Evolutionary conservation across 2,888 invertebrate genomes (phyloP).

Genomic region (Drosophila ustulata): DNA sequence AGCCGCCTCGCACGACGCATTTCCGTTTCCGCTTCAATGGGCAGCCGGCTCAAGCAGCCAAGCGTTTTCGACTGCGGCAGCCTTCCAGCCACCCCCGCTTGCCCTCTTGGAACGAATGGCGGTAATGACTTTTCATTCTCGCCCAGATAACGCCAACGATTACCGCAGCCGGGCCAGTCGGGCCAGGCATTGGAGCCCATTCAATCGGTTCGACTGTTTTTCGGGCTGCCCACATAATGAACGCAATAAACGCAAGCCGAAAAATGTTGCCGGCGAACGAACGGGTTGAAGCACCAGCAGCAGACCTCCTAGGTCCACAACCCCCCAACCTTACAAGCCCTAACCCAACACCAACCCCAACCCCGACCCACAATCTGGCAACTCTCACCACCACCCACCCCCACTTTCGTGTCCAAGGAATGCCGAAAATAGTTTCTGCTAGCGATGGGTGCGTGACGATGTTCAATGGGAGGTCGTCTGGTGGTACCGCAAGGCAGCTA

Average conservation of each 20-base stretch:
- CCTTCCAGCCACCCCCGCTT: background rate
- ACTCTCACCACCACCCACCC: background rate
- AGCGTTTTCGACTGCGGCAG: too few species aligned
- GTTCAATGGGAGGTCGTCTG: background rate
- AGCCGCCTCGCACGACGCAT: conserved; percentile 57
- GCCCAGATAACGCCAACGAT: conserved; percentile 73
- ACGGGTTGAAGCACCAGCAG: conserved; percentile 10
- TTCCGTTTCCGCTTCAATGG: conserved; percentile 79
- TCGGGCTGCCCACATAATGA: conserved; percentile 59
- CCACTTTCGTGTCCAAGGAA: conserved; percentile 4
- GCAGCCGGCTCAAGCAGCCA: conserved; percentile 43
- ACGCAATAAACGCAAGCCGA: conserved; percentile 80
- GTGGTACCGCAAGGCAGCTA: background rate
- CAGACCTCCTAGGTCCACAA: conserved; percentile 11
- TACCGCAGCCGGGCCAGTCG: background rate
- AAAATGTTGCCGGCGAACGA: conserved; percentile 52
- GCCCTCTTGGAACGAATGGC: conserved; percentile 74
- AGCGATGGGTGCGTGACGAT: conserved; percentile 1
- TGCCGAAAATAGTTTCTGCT: conserved; percentile 13
- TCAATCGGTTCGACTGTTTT: conserved; percentile 55
- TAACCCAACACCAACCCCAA: conserved; percentile 4
- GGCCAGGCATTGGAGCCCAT: conserved; percentile 23
- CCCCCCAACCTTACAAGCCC: conserved; percentile 4
- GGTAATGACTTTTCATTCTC: conserved; percentile 82
- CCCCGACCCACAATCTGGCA: background rate